Conservation (phyloP, 2,888 invertebrate species). For the Vesta saturnalis region DNA sequence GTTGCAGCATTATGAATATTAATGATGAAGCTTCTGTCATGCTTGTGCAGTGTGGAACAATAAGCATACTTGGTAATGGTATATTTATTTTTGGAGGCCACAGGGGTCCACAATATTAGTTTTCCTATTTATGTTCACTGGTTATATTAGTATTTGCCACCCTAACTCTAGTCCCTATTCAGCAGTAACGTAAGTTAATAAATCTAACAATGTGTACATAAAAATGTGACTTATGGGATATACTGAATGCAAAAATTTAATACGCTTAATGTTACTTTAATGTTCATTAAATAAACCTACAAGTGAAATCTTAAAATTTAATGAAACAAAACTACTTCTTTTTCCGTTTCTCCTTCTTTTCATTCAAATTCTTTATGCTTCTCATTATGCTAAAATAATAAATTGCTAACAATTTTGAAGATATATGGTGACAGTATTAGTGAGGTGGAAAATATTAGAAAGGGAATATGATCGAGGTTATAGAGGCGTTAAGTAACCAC, state of each 20-base stretch:
- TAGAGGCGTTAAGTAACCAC: conserved; percentile 44
- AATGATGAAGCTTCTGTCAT: conserved; percentile 50
- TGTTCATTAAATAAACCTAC: too few relatives aligned
- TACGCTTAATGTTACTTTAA: conserved; percentile 1
- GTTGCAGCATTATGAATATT: conserved; percentile 50
- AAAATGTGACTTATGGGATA: neutral
- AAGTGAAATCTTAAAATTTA: too few relatives aligned
- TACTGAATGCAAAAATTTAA: neutral
- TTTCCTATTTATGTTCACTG: conserved; percentile 39
- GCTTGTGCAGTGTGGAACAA: conserved; percentile 48
- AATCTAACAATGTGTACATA: neutral
- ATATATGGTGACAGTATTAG: neutral
- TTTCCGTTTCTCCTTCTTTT: too few relatives aligned
- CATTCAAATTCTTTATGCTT: neutral
- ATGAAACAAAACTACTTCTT: too few relatives aligned
- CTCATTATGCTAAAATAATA: neutral
- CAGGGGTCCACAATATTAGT: conserved; percentile 50
- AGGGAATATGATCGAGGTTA: conserved; percentile 29
- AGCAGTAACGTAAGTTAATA: conserved; percentile 2
- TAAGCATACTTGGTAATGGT: conserved; percentile 49
- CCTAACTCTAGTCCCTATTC: conserved; percentile 22
- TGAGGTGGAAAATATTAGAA: conserved; percentile 8
- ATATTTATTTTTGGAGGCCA: conserved; percentile 49
- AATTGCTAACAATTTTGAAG: neutral
- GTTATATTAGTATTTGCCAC: conserved; percentile 36